Percentiles rank a stretch among this genome's conserved stretches.
Conservation (phyloP, 2,113 vertebrate species). For the Girardinichthys multiradiatus region DNA sequence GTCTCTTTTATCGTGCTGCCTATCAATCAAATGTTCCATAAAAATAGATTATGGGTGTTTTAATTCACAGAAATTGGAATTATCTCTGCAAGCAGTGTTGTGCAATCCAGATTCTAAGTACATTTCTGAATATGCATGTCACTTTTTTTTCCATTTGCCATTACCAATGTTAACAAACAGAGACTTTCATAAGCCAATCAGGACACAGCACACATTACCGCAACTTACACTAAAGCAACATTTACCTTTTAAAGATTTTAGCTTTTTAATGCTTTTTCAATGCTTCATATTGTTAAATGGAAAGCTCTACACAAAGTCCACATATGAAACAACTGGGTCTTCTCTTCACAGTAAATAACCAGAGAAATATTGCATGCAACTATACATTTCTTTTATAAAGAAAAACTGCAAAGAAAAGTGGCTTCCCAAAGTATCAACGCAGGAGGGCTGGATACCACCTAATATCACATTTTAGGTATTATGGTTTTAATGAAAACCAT, state of each 20-base stretch:
- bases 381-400: constrained; percentile 16
- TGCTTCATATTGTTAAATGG: background rate
- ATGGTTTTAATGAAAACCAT: no score
- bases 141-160: background rate
- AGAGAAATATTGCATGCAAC: constrained; percentile 7
- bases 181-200: background rate
- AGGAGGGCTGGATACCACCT: no score
- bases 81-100: background rate
- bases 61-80: background rate
- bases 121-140: background rate
- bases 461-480: no score
- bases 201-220: background rate
- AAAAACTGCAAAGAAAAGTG: background rate
- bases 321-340: background rate
- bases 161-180: background rate
- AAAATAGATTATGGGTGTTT: background rate
- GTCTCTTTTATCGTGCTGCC: background rate
- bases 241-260: background rate
- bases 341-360: constrained; percentile 7
- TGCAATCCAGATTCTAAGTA: background rate
- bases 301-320: background rate
- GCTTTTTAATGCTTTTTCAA: background rate
- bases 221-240: background rate
- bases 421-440: no score
- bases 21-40: background rate